Base-by-base conservation (phyloP, 2,113 vertebrate species). In the Philantomba maxwellii region DNA sequence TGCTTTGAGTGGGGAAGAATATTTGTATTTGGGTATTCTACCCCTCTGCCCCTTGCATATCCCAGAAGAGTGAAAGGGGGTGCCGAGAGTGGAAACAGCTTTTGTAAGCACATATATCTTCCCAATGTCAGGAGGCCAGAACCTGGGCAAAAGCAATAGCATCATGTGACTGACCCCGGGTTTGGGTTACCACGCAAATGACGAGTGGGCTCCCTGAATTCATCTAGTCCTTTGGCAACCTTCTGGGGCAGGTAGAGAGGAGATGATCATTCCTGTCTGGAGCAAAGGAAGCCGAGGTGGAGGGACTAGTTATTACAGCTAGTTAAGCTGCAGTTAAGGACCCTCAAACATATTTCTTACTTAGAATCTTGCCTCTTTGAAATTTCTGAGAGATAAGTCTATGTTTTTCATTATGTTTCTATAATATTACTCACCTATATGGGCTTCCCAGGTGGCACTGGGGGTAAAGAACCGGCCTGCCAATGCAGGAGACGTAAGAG, bases 21-120 rank as follows among this genome's bases (percentile, higher is more conserved):
- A 47, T 87, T 47, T n/a, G 15, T 30, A 49, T 16, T 45, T 17
- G 36, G 16, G 4, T 16, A 30, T 19, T 30, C 26, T 11, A 12
- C 2, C 47, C 10, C 25, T 3, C 7, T 28, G 4, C 2, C 53
- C 33, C 49, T 53, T 53, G 17, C 28, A 11, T 2, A 64, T 23
- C 11, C 19, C 43, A 33, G 62, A 70, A 62, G 47, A 17, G 2
- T 1, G 4, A 49, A 87, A 39, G 2, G 3, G 2, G 10, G 2
- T 3, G 6, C 6, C 16, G 30, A 60, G 12, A 2, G 9, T 16
- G 15, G n/a, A 75, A 87, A n/a, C 2, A 17, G 33, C 36, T 62
- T 75, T 55, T 10, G 19, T 25, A 36, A 33, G 28, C 43, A 39
- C 62, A 6, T 19, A 2, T 1, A 0, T 43, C 36, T 47, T n/a